phyloP scores from a whole-genome alignment of 2,797 vertebrate genomes.

The Hippopotamyrus pictus region DNA sequence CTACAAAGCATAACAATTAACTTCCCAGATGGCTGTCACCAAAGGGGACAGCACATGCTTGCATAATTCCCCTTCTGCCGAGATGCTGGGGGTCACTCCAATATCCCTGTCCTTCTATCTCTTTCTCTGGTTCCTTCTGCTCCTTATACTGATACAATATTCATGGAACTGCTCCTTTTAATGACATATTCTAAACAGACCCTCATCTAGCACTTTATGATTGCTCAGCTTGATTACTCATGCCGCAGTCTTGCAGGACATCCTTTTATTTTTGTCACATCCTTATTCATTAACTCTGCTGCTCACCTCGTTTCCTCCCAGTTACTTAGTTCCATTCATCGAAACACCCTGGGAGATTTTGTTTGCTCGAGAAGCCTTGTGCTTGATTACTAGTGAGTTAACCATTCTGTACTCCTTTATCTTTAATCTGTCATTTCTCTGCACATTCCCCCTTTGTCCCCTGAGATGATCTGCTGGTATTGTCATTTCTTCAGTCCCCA shows the following conservation, averaged over 20 bases:
- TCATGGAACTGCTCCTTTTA: not conserved
- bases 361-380: not conserved
- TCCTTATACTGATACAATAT: conserved; percentile 10
- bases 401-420: conserved; percentile 1
- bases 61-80: conserved; percentile 23
- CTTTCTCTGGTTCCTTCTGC: conserved; percentile 28
- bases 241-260: not conserved
- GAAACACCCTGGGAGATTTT: not conserved
- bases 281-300: not conserved
- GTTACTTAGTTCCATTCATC: not conserved
- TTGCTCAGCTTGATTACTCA: not conserved
- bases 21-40: conserved; percentile 15
- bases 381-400: conserved; percentile 1
- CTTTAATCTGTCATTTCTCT: not conserved
- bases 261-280: not conserved
- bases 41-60: conserved; percentile 9
- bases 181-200: conserved; percentile 9
- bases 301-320: not conserved
- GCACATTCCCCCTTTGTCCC: not conserved
- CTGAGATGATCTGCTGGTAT: not conserved
- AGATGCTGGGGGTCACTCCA: conserved; percentile 3
- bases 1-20: conserved; percentile 17
- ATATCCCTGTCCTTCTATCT: conserved; percentile 20
- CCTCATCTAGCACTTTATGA: not conserved
- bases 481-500: not conserved